Percentiles rank a stretch among this genome's conserved stretches.
Conservation (phyloP, 2,797 vertebrate species). For the Lycodopsis pacificus region DNA sequence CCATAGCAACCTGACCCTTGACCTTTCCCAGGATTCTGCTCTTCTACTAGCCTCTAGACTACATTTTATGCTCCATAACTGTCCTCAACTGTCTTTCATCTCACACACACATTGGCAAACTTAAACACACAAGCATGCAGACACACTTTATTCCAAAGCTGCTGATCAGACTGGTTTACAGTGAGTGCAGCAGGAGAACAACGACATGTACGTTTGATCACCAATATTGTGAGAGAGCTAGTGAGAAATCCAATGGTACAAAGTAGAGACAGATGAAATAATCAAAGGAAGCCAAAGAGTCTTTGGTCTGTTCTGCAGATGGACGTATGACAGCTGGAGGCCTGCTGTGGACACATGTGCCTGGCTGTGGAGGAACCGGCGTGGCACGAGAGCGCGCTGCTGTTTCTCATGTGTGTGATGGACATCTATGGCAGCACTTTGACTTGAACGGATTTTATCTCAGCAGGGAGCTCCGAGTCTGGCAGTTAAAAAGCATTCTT, state of each 20-base stretch:
- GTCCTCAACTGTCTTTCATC: conserved; percentile 57
- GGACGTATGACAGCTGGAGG: background rate
- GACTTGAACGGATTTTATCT: conserved; percentile 33
- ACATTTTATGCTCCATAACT: conserved; percentile 68
- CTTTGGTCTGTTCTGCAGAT: conserved; percentile 14
- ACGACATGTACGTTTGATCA: background rate
- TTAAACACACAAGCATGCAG: background rate
- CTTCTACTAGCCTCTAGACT: conserved; percentile 59
- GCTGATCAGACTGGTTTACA: conserved; percentile 1
- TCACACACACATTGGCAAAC: conserved; percentile 21
- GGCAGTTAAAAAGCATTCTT: conserved; percentile 4
- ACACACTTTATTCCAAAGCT: conserved; percentile 2
- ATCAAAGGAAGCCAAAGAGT: background rate
- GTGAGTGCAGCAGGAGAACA: background rate
- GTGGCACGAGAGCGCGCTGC: background rate
- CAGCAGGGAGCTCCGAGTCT: background rate
- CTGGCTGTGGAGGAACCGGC: background rate
- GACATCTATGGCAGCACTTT: conserved; percentile 14
- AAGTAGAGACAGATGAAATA: background rate
- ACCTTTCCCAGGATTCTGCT: conserved; percentile 77
- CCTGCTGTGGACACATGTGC: conserved; percentile 21
- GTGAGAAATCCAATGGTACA: background rate
- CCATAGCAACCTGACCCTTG: conserved; percentile 58
- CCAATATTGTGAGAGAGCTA: background rate
- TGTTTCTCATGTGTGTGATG: conserved; percentile 22